A percentile compares a stretch with the other conserved stretches of the same genome.
Evolutionary conservation across 1,140 invertebrate genomes (phyloP).

Genomic region (Drosophila melanogaster): DNA sequence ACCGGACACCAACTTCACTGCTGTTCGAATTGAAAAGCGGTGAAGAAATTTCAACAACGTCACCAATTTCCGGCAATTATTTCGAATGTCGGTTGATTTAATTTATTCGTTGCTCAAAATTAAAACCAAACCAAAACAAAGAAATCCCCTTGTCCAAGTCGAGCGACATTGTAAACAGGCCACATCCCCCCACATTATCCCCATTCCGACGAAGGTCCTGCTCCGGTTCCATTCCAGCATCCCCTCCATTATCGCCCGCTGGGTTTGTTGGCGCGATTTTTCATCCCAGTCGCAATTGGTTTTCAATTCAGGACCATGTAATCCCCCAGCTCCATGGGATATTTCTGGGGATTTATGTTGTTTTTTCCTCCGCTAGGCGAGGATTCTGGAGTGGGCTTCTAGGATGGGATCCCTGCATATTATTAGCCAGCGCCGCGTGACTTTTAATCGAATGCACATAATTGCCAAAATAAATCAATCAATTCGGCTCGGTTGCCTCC

Average conservation of each 20-base stretch:
- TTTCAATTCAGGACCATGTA: slow-evolving; percentile 81
- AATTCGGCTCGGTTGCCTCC: slow-evolving; percentile 66
- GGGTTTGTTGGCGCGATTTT: slow-evolving; percentile 78
- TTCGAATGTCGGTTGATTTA: slow-evolving; percentile 80
- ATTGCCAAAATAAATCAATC: slow-evolving; percentile 84
- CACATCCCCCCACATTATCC: slow-evolving; percentile 14
- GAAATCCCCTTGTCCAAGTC: slow-evolving; percentile 80
- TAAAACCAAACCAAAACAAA: slow-evolving; percentile 76
- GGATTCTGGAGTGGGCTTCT: slow-evolving; percentile 1
- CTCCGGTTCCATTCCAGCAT: not conserved
- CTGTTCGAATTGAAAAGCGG: slow-evolving; percentile 9
- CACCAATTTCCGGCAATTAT: slow-evolving; percentile 81
- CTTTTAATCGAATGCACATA: slow-evolving; percentile 83
- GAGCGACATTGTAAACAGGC: slow-evolving; percentile 69
- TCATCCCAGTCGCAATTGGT: slow-evolving; percentile 80
- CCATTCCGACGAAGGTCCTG: slow-evolving; percentile 16
- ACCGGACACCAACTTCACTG: slow-evolving; percentile 1
- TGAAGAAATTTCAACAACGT: slow-evolving; percentile 59
- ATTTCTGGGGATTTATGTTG: slow-evolving; percentile 82
- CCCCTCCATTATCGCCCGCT: slow-evolving; percentile 27
- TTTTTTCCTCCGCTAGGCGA: slow-evolving; percentile 50
- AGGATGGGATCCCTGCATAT: slow-evolving; percentile 55
- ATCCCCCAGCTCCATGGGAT: slow-evolving; percentile 77
- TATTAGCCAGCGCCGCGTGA: slow-evolving; percentile 74
- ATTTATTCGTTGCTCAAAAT: slow-evolving; percentile 81